A percentile compares a stretch with the other conserved stretches of the same genome.
phyloP scores from a whole-genome alignment of 1,140 invertebrate species.

The Steinernema khuongi region DNA sequence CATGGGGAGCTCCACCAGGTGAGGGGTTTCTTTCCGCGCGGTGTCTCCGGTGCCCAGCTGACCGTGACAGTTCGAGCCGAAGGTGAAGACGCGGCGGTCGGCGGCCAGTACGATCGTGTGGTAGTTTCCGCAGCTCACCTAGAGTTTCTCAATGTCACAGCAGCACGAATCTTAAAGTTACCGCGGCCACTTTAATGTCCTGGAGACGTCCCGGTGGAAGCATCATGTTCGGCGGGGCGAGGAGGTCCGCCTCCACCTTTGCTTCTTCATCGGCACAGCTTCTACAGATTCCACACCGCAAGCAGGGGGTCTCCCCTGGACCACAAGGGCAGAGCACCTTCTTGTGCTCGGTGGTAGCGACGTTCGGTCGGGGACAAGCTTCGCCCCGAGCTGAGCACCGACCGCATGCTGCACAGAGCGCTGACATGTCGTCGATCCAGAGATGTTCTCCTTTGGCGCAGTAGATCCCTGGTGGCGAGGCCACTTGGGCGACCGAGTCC shows the following conservation, averaged over 20 bases:
- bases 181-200: conserved; percentile 45
- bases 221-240: conserved; percentile 24
- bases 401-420: conserved; percentile 49
- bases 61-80: conserved; percentile 82
- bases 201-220: conserved; percentile 35
- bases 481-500: background rate
- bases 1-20: conserved; percentile 67
- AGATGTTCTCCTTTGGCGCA: conserved; percentile 38
- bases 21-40: conserved; percentile 40
- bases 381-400: conserved; percentile 45
- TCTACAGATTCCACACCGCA: conserved; percentile 81
- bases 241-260: conserved; percentile 19
- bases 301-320: conserved; percentile 84
- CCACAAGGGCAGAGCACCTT: conserved; percentile 76
- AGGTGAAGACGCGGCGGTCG: conserved; percentile 73
- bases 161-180: too few relatives aligned
- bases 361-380: conserved; percentile 29
- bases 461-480: conserved; percentile 14
- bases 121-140: conserved; percentile 52
- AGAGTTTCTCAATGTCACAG: conserved; percentile 22
- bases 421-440: conserved; percentile 50
- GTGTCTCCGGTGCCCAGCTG: conserved; percentile 84
- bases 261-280: conserved; percentile 71
- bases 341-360: background rate
- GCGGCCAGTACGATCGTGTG: conserved; percentile 62